Conservation (phyloP, 2,888 invertebrate genomes). For the Ischnus inquisitorius region DNA sequence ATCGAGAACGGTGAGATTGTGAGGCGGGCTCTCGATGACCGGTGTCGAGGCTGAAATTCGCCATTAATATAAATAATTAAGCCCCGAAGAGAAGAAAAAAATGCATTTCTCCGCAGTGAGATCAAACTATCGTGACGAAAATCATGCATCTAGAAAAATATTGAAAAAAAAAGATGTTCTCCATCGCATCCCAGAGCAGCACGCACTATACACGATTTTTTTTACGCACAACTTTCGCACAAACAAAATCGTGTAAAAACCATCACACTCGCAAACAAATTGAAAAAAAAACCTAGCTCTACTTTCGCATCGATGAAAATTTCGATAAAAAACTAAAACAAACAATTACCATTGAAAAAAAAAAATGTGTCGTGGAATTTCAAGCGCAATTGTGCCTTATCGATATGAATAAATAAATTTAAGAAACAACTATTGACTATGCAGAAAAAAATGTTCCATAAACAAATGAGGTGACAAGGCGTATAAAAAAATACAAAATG, state of each 20-base stretch:
- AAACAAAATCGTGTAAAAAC: slow-evolving; percentile 51
- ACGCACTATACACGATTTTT: slow-evolving; percentile 61
- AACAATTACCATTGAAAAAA: slow-evolving; percentile 48
- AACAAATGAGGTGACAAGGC: slow-evolving; percentile 55
- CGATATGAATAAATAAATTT: slow-evolving; percentile 46
- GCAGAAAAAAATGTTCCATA: slow-evolving; percentile 38
- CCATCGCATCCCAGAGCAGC: slow-evolving; percentile 27
- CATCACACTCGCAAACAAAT: slow-evolving; percentile 50
- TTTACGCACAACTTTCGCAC: slow-evolving; percentile 54
- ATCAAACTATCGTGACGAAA: not conserved
- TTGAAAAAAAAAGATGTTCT: slow-evolving; percentile 62
- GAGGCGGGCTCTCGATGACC: slow-evolving; percentile 93
- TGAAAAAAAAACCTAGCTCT: slow-evolving; percentile 43
- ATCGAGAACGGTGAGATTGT: slow-evolving; percentile 95
- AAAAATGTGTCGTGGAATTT: slow-evolving; percentile 58
- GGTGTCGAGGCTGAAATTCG: slow-evolving; percentile 93
- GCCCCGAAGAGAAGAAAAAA: not conserved
- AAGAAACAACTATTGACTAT: slow-evolving; percentile 56
- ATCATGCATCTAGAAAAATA: slow-evolving; percentile 64
- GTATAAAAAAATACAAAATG: slow-evolving; percentile 54
- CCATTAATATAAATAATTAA: not conserved
- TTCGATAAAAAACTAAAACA: slow-evolving; percentile 7
- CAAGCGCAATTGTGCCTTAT: slow-evolving; percentile 49
- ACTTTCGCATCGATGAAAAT: slow-evolving; percentile 52
- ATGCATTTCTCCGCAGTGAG: not conserved